A percentile compares a stretch with the other conserved stretches of the same genome.
phyloP scores from a whole-genome alignment of 1,140 invertebrate species.

The Drosophila orena region DNA sequence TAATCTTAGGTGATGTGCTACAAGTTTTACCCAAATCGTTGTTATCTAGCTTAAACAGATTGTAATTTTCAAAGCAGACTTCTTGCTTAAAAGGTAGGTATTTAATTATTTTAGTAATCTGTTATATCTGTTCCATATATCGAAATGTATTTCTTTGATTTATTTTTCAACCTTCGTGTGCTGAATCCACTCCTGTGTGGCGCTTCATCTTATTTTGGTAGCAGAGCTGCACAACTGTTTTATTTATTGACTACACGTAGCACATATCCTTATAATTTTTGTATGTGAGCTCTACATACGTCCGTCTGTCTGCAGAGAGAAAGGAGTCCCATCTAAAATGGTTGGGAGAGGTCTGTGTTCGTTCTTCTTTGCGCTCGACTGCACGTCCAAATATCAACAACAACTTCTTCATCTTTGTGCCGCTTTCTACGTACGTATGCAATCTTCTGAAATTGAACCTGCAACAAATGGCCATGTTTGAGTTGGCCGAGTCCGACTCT shows the following conservation, averaged over 20 bases:
- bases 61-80: too few species aligned
- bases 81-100: too few species aligned
- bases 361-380: conserved; percentile 71
- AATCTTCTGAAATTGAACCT: conserved; percentile 81
- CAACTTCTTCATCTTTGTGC: conserved; percentile 63
- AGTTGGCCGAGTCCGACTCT: conserved; percentile 63
- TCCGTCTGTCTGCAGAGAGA: conserved; percentile 32
- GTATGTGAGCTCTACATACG: conserved; percentile 66
- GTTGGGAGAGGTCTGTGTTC: conserved; percentile 46
- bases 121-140: too few species aligned
- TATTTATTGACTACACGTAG: conserved; percentile 81
- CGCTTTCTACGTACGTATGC: conserved; percentile 51
- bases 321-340: conserved; percentile 13
- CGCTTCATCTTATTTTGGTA: conserved; percentile 8
- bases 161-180: background rate
- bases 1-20: too few species aligned
- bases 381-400: conserved; percentile 80
- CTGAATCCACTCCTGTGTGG: conserved; percentile 7
- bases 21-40: too few species aligned
- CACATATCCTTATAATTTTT: conserved; percentile 80
- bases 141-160: too few species aligned
- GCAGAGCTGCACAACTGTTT: conserved; percentile 69
- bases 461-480: conserved; percentile 78
- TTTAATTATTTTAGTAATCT: too few species aligned
- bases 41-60: too few species aligned